Percentiles rank a stretch among this genome's conserved stretches.
These are phyloP conservation scores for Chrysolina americana DNA, from an alignment of 2,888 invertebrate species.

Conservation along the genomic window DNA sequence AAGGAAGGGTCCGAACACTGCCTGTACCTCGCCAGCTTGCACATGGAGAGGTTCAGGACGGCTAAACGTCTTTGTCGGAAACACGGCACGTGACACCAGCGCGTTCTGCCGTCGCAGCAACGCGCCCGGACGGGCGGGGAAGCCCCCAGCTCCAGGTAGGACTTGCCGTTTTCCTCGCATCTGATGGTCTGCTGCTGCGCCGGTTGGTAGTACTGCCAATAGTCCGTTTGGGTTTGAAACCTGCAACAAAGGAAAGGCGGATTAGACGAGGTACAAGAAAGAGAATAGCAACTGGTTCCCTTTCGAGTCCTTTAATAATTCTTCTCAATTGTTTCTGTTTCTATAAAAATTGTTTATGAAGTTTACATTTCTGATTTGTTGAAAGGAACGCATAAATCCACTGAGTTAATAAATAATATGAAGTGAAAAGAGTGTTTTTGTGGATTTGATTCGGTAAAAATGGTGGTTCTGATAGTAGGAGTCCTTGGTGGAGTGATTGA, in stretches of 20 bases:
- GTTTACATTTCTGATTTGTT: no score
- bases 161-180: constrained; percentile 91
- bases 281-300: no score
- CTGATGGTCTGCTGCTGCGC: constrained; percentile 84
- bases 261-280: constrained; percentile 31
- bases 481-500: no score
- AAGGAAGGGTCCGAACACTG: constrained; percentile 92
- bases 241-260: constrained; percentile 50
- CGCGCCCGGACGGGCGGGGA: constrained; percentile 68
- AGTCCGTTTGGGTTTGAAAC: constrained; percentile 68
- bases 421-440: no score
- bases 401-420: no score
- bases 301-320: no score
- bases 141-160: constrained; percentile 88
- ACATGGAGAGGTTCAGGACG: constrained; percentile 92
- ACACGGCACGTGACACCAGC: constrained; percentile 86
- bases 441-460: no score
- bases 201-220: constrained; percentile 72
- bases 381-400: no score
- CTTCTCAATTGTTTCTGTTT: no score
- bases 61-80: constrained; percentile 89
- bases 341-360: no score
- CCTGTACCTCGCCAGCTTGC: constrained; percentile 89
- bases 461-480: no score
- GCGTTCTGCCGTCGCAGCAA: constrained; percentile 68